Conservation (phyloP, 2,797 vertebrate species). For the Macropus fuliginosus region DNA sequence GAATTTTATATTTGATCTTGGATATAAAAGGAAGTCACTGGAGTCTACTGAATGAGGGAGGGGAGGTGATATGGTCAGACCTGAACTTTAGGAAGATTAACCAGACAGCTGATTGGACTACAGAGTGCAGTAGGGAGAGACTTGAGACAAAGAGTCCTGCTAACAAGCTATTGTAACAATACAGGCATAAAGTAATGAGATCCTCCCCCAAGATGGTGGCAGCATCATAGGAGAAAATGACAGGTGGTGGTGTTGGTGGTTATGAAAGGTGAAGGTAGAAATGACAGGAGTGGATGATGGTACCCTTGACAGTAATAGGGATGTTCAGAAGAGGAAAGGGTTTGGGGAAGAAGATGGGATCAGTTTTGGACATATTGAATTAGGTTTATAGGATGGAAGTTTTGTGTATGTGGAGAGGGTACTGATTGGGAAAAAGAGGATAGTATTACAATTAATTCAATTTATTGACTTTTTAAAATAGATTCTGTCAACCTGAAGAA, state of each 20-base stretch:
- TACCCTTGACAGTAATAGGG: not conserved
- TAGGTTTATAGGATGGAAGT: not conserved
- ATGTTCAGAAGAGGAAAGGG: not conserved
- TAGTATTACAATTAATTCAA: not conserved
- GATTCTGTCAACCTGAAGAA: not conserved
- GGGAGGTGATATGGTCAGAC: not conserved
- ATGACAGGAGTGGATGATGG: not conserved
- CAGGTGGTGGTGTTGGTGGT: not conserved
- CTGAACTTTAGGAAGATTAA: not conserved
- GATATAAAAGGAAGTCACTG: not conserved
- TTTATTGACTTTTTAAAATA: not conserved
- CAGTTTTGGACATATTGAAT: not conserved
- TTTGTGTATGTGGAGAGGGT: not conserved
- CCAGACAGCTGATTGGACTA: not conserved
- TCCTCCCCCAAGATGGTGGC: not conserved
- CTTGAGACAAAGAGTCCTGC: not conserved
- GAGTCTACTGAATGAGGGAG: not conserved
- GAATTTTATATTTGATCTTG: not conserved
- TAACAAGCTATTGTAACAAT: not conserved
- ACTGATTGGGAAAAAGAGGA: not conserved
- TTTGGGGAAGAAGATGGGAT: not conserved
- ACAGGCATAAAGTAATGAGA: not conserved
- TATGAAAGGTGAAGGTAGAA: not conserved
- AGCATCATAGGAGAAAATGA: not conserved
- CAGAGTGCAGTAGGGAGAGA: not conserved